Base-by-base conservation (phyloP, 2,797 vertebrate genomes). In the Botia kubotai region DNA sequence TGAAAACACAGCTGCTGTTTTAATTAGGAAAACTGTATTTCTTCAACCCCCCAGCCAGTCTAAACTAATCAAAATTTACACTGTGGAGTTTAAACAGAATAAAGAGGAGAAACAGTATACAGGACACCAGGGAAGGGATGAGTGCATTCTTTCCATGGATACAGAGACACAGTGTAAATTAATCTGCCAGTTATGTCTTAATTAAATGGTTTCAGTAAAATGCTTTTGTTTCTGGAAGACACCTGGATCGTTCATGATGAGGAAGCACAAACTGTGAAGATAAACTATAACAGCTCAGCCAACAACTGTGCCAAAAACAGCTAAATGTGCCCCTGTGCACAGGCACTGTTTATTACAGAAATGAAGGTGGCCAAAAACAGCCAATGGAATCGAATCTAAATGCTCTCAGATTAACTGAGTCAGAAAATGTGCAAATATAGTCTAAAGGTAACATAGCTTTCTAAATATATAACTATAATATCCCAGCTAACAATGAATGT, bases 1-100 rank as follows among this genome's bases (percentile, higher is more conserved):
- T 52, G 46, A 63, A 55, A 72, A 62, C 58, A 29, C 55, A 46
- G 14, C 17, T 29, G 52, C 13, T n/a, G 19, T 46, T 68, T 57
- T 68, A 68, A 77, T 68, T 13, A 77, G 53, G 14, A 8, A 55
- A n/a, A 43, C 62, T 33, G 16, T 65, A 65, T 14, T 46, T 68
- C 6, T 7, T 23, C 26, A 76, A 69, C 21, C 16, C 53, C 11
- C 23, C 60, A 70, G 57, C 12, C 43, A 50, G 66, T 29, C 16
- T 6, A 75, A 65, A 29, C 0, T 0, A 10, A 75, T 75, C 70
- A 60, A 60, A 39, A 33, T 50, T 16, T 70, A 55, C 46, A 4
- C 43, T 36, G 70, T 33, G 5, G 12, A 60, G 17, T 60, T 60
- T 21, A 58, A 50, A 10, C 2, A 11, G 3, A 70, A 78, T 17